Conservation (phyloP, 2,888 invertebrate genomes). For the Zygogramma bicolorata region DNA sequence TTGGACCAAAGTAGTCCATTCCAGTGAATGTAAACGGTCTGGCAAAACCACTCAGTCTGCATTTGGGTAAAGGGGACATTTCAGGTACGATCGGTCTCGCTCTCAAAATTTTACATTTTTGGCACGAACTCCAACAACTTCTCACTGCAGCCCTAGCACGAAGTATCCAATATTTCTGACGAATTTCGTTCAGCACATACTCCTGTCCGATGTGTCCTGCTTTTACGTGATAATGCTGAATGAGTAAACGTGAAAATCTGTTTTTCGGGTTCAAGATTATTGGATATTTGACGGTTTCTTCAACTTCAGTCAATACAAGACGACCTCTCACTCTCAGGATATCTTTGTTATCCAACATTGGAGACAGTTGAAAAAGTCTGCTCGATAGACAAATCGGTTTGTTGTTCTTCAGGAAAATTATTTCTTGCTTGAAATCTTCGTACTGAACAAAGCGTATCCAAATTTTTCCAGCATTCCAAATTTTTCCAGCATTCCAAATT, state of each 20-base stretch:
- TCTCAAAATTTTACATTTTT: too few relatives aligned
- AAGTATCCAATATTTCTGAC: too few relatives aligned
- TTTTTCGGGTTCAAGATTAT: neutral
- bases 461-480: neutral
- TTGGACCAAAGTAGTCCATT: neutral
- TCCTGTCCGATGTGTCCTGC: too few relatives aligned
- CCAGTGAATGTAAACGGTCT: neutral
- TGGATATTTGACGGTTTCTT: neutral
- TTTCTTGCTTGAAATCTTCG: neutral
- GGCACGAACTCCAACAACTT: too few relatives aligned
- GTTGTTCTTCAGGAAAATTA: neutral
- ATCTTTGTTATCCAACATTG: neutral
- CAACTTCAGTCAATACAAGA: neutral
- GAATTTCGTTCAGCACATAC: too few relatives aligned
- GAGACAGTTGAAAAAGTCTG: neutral
- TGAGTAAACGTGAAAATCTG: too few relatives aligned
- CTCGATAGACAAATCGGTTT: neutral
- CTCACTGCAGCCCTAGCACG: too few relatives aligned
- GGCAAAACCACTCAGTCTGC: neutral
- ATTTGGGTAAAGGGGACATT: neutral
- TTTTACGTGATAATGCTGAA: too few relatives aligned
- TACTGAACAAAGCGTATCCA: neutral
- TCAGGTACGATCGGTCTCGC: too few relatives aligned
- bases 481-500: too few relatives aligned
- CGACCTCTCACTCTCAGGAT: neutral